A percentile compares a stretch with the other conserved stretches of the same genome.
These are phyloP conservation scores for Selene dorsalis DNA, from an alignment of 2,797 vertebrate genomes.

Conservation along the genomic window DNA sequence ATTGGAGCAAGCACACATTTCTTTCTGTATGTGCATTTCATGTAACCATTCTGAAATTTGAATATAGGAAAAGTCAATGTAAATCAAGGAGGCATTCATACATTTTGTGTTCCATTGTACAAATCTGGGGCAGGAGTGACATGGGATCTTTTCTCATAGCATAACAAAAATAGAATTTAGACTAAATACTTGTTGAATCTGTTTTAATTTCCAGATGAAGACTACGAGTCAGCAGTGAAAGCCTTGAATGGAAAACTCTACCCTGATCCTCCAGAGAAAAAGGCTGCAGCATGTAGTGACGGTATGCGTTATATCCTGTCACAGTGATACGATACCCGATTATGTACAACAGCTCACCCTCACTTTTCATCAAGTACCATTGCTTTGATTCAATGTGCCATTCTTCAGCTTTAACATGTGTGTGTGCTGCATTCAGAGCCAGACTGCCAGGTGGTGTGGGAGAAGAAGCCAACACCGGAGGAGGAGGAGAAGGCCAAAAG, in stretches of 20 bases:
- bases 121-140: constrained; percentile 4
- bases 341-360: background rate
- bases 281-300: constrained; percentile 40
- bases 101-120: background rate
- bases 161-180: background rate
- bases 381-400: background rate
- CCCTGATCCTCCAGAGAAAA: constrained; percentile 74
- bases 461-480: constrained; percentile 87
- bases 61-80: background rate
- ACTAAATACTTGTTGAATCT: background rate
- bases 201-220: constrained; percentile 88
- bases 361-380: background rate
- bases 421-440: constrained; percentile 68
- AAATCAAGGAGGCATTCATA: background rate
- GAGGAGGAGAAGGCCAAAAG: constrained; percentile 88
- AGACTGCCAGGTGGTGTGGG: constrained; percentile 87
- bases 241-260: constrained; percentile 94
- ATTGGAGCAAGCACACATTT: background rate
- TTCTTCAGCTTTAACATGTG: background rate
- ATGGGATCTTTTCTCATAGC: background rate
- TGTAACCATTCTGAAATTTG: background rate
- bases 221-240: constrained; percentile 92
- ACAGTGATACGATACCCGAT: background rate
- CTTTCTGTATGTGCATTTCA: background rate
- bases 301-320: constrained; percentile 59